Conservation (phyloP, 2,888 invertebrate genomes). For the Cosmia pyralina region DNA sequence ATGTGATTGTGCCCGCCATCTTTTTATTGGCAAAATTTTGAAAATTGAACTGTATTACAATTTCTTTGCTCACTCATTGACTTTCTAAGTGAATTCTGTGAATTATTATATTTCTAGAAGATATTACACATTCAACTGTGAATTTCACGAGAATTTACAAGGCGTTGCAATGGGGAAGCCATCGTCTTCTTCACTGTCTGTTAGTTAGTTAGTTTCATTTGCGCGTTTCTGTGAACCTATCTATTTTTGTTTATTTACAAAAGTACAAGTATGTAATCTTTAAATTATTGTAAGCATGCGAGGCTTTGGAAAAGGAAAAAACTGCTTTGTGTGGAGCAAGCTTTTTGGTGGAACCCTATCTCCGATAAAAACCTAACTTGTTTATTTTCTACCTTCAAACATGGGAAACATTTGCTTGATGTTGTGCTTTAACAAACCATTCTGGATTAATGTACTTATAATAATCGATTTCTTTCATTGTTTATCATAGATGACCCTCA, state of each 20-base stretch:
- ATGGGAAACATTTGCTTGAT: conserved; percentile 33
- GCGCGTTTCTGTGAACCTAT: conserved; percentile 29
- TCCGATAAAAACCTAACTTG: background rate
- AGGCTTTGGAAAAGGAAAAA: conserved; percentile 44
- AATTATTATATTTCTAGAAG: conserved; percentile 1
- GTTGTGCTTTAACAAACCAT: conserved; percentile 15
- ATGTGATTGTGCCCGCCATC: conserved; percentile 25
- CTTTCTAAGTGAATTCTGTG: conserved; percentile 5
- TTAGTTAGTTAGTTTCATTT: conserved; percentile 71
- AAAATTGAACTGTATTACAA: conserved; percentile 51
- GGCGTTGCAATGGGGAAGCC: conserved; percentile 75
- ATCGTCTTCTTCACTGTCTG: conserved; percentile 69
- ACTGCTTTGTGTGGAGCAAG: conserved; percentile 40
- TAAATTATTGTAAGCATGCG: conserved; percentile 56
- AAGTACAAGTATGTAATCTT: conserved; percentile 66
- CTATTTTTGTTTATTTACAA: conserved; percentile 55
- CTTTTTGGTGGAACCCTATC: conserved; percentile 7
- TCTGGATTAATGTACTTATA: conserved; percentile 13
- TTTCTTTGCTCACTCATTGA: conserved; percentile 32
- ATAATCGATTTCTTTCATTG: background rate
- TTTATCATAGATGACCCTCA: too few species aligned
- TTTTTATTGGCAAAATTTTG: conserved; percentile 43
- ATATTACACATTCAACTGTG: background rate
- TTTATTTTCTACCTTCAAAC: conserved; percentile 16
- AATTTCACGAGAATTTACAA: conserved; percentile 5